These are phyloP conservation scores for Perizoma affinitatum DNA, from an alignment of 2,888 invertebrate species.

Conservation along the genomic window DNA sequence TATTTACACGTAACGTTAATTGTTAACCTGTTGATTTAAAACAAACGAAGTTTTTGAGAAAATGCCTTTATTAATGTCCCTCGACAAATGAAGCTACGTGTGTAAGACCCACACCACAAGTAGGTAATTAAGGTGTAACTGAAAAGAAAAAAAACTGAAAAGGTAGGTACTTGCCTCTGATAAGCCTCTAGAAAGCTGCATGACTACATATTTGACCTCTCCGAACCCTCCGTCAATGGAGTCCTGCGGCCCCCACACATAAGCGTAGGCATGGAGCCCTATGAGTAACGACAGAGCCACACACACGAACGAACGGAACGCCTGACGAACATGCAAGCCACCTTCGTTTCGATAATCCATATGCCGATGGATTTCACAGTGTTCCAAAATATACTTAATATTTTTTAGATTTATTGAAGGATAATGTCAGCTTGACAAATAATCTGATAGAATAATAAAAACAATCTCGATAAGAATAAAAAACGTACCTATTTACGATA, in stretches of 20 bases:
- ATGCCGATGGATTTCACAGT: conserved; percentile 1
- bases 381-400: too few relatives aligned
- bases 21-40: too few relatives aligned
- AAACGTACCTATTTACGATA: too few relatives aligned
- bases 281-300: conserved; percentile 58
- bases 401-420: not conserved
- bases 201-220: conserved; percentile 68
- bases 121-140: too few relatives aligned
- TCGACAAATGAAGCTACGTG: too few relatives aligned
- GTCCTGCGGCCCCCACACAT: conserved; percentile 59
- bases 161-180: conserved; percentile 54
- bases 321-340: conserved; percentile 45
- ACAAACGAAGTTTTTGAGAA: too few relatives aligned
- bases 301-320: conserved; percentile 69
- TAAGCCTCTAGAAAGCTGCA: conserved; percentile 68
- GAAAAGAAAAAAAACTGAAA: too few relatives aligned
- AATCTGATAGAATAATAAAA: not conserved
- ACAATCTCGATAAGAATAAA: not conserved
- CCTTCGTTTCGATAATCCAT: conserved; percentile 57
- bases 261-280: conserved; percentile 67
- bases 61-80: too few relatives aligned
- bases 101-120: too few relatives aligned
- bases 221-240: conserved; percentile 61
- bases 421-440: not conserved
- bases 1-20: too few relatives aligned